These are phyloP conservation scores for Nylanderia fulva DNA, from an alignment of 1,140 invertebrate genomes.

Conservation along the genomic window DNA sequence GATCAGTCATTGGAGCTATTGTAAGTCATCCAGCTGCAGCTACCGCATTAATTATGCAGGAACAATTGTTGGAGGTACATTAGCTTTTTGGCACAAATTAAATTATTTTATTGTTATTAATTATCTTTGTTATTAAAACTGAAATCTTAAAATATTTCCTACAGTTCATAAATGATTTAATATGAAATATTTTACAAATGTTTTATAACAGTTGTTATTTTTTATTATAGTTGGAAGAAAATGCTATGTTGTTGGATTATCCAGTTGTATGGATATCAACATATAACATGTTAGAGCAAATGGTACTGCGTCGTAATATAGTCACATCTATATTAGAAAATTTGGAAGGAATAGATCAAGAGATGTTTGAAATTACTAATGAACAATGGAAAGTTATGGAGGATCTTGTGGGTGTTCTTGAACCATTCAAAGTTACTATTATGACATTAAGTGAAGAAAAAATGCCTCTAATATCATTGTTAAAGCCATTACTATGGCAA, in stretches of 20 bases:
- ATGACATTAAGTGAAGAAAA: slow-evolving; percentile 87
- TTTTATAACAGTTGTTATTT: slow-evolving; percentile 19
- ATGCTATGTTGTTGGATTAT: slow-evolving; percentile 83
- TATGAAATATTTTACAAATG: slow-evolving; percentile 25
- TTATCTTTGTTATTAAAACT: neutral
- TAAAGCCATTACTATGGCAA: slow-evolving; percentile 87
- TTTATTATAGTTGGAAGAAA: slow-evolving; percentile 82
- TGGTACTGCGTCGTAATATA: slow-evolving; percentile 80
- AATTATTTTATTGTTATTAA: too few relatives aligned
- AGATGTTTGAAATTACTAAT: slow-evolving; percentile 78
- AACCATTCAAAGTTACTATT: slow-evolving; percentile 87
- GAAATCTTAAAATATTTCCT: slow-evolving; percentile 5
- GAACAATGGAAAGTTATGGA: slow-evolving; percentile 86
- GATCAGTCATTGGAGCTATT: slow-evolving; percentile 84
- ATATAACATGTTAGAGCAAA: slow-evolving; percentile 86
- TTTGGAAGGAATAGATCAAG: slow-evolving; percentile 79
- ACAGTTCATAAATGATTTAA: neutral
- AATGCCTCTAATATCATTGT: slow-evolving; percentile 85
- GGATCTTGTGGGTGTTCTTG: slow-evolving; percentile 85
- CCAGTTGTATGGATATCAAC: slow-evolving; percentile 86
- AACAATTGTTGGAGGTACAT: slow-evolving; percentile 84
- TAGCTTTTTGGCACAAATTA: neutral
- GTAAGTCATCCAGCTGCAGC: slow-evolving; percentile 78
- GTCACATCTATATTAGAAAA: slow-evolving; percentile 80
- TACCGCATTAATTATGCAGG: slow-evolving; percentile 82